Percentiles rank a stretch among this genome's conserved stretches.
These are phyloP conservation scores for Apodemus agrarius DNA, from an alignment of 2,797 vertebrate genomes.

Conservation along the genomic window DNA sequence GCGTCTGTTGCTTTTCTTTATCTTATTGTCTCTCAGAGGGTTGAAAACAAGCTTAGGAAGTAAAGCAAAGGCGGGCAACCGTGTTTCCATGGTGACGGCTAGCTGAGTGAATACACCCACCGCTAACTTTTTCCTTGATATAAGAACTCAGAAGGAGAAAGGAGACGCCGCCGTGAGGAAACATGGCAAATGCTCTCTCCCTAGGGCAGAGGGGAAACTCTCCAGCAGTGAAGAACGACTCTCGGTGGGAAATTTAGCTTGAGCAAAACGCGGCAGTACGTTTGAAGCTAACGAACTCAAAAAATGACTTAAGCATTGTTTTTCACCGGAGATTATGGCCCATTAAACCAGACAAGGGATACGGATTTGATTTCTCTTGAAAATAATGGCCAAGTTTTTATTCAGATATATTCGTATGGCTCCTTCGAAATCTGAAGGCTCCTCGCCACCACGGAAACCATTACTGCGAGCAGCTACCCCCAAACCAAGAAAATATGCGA, in stretches of 20 bases:
- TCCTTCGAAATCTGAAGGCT: neutral
- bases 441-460: neutral
- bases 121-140: neutral
- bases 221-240: neutral
- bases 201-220: neutral
- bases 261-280: neutral
- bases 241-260: neutral
- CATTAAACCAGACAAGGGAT: neutral
- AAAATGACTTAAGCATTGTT: neutral
- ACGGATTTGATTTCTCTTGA: conserved; percentile 29
- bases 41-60: neutral
- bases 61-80: neutral
- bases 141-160: neutral
- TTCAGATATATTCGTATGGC: neutral
- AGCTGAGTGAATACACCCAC: neutral
- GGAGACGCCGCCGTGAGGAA: neutral
- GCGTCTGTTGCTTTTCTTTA: neutral
- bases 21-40: neutral
- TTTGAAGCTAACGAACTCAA: neutral
- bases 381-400: conserved; percentile 14
- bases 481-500: neutral
- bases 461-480: neutral
- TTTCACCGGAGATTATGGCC: neutral
- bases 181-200: neutral
- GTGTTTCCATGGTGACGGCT: neutral